A percentile compares a stretch with the other conserved stretches of the same genome.
These are phyloP conservation scores for Quiscalus mexicanus DNA, from an alignment of 2,113 vertebrate species.

Conservation along the genomic window DNA sequence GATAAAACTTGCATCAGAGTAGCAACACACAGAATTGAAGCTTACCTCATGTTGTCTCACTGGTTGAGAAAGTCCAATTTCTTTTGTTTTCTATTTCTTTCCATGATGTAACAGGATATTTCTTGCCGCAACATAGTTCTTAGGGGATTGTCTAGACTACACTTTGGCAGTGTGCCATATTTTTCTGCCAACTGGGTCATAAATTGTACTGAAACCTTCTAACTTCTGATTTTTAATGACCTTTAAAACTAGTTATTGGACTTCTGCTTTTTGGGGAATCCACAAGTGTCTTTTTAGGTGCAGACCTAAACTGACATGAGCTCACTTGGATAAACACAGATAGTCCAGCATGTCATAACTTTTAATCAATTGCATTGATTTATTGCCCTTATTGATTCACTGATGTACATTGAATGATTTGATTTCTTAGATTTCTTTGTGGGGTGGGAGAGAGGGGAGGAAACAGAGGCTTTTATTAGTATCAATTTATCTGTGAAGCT, in stretches of 20 bases:
- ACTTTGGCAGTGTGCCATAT: neutral
- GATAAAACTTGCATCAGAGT: neutral
- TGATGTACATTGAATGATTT: constrained; percentile 34
- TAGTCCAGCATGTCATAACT: constrained; percentile 5
- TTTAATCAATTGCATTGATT: constrained; percentile 68
- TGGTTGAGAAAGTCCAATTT: neutral
- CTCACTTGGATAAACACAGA: neutral
- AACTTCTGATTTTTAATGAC: neutral
- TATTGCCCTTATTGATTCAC: constrained; percentile 62
- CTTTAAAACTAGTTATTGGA: neutral
- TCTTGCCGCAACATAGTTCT: neutral
- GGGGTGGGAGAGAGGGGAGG: neutral
- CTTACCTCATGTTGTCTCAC: neutral
- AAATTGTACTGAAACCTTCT: neutral
- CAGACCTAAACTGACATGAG: neutral
- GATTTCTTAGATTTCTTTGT: constrained; percentile 64
- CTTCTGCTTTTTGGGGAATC: neutral
- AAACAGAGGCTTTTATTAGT: constrained; percentile 67
- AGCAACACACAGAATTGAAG: neutral
- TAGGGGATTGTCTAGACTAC: neutral
- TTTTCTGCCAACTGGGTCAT: neutral
- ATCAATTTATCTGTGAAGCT: constrained; percentile 71
- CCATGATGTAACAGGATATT: neutral
- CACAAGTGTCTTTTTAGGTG: neutral
- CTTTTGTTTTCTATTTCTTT: neutral